Evolutionary conservation across 2,888 invertebrate genomes (phyloP).

Genomic region (Bugula neritina): DNA sequence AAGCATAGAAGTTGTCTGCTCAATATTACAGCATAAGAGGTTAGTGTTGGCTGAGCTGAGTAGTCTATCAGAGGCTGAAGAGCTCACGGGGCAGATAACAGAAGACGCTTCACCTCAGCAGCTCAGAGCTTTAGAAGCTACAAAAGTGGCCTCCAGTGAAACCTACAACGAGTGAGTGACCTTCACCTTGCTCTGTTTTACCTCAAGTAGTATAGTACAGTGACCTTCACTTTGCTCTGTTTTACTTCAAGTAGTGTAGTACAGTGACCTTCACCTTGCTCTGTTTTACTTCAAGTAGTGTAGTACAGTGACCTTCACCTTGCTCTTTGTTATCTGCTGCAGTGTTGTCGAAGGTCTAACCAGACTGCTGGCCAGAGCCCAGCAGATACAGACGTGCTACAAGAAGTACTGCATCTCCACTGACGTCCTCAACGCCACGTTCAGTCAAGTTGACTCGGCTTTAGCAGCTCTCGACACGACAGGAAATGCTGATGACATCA

Average conservation of each 20-base stretch:
- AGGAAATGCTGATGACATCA: neutral
- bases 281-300: neutral
- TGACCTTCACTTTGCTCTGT: neutral
- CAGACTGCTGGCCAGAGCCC: constrained; percentile 5
- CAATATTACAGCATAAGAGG: neutral
- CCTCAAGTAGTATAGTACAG: no score
- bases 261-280: neutral
- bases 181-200: neutral
- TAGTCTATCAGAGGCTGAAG: constrained; percentile 17
- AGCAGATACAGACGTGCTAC: constrained; percentile 18
- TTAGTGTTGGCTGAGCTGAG: constrained; percentile 9
- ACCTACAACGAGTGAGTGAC: constrained; percentile 19
- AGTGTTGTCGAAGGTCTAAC: constrained; percentile 17
- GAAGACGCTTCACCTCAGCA: constrained; percentile 7
- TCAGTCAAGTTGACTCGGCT: neutral
- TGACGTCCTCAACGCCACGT: constrained; percentile 9
- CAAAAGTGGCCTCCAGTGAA: constrained; percentile 17
- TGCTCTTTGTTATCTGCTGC: neutral
- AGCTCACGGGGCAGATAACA: neutral
- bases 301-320: neutral
- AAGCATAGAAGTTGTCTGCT: no score
- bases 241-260: no score
- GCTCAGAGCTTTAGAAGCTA: constrained; percentile 10
- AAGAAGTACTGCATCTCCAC: constrained; percentile 17
- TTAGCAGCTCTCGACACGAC: neutral